Evolutionary conservation across 2,888 invertebrate species (phyloP), one percentile per base, ranked within the genome.

Genomic region (Agrotis puta): DNA sequence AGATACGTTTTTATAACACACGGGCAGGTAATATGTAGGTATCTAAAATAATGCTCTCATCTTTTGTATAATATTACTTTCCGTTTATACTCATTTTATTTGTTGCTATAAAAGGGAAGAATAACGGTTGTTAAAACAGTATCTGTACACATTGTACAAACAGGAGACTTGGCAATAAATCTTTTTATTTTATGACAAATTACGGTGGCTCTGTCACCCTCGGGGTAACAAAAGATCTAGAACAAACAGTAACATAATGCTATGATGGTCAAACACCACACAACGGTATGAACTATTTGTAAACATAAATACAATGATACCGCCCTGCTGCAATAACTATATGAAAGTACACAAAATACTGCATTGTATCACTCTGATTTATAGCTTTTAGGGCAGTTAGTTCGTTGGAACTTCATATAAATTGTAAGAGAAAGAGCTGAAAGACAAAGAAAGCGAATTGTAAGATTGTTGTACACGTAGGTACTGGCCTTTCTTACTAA

Each of bases 111-210:
- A 95, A 95, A 94, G 93, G 93, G 91, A 92, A 92, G 92, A 91
- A 91, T 95, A 94, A 94, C 93, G 94, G 94, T 89, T 92, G 92
- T 92, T 93, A 94, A 92, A 90, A 92, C 92, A 94, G 93, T 92
- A 88, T 87, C 89, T 86, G 88, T 88, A 88, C 88, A 90, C 89
- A 91, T 92, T 91, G 92, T 91, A 89, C 92, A 90, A 92, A 90
- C 90, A 84, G 88, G 88, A 86, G 88, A 87, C 77, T 87, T 81
- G 86, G 89, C 91, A 88, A 95, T 95, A 95, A 95, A 96, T 96
- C 95, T 95, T 93, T 95, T 93, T 94, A 94, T 95, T 96, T 95
- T 95, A 95, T 96, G 95, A 96, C 95, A 96, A 95, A 96, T 96
- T 94, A 87, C 87, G 80, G 72, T 87, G 85, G 79, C 86, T 87